phyloP scores from a whole-genome alignment of 2,888 invertebrate genomes.

The Chrysomela aeneicollis region DNA sequence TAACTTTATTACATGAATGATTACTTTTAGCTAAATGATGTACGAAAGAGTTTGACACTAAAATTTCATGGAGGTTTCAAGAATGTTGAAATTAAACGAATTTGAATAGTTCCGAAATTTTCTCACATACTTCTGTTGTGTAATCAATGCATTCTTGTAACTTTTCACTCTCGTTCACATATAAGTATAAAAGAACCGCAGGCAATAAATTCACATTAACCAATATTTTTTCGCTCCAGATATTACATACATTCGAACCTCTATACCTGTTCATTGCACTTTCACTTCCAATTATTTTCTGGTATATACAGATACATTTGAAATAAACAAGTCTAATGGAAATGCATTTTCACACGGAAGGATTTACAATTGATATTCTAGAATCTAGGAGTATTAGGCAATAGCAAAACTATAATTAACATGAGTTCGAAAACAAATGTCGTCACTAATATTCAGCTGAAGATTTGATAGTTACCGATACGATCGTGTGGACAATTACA shows the following conservation, averaged over 20 bases:
- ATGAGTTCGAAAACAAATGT: no score
- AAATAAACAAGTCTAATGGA: conserved; percentile 11
- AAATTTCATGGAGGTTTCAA: no score
- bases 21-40: no score
- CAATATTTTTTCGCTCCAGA: conserved; percentile 17
- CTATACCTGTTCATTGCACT: conserved; percentile 3
- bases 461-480: no score
- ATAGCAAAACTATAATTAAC: no score
- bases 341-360: background rate
- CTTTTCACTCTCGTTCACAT: background rate
- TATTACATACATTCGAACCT: conserved; percentile 15
- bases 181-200: conserved; percentile 5
- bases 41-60: no score
- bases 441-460: no score
- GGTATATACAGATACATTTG: background rate
- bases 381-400: no score
- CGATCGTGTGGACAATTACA: no score
- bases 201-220: conserved; percentile 8
- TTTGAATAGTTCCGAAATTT: background rate
- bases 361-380: background rate
- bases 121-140: conserved; percentile 6
- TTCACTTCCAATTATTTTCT: conserved; percentile 15
- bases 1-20: no score
- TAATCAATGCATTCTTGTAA: background rate
- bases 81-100: no score